These are phyloP conservation scores for Tarsius wallacei DNA, from an alignment of 2,797 vertebrate species.

Conservation along the genomic window DNA sequence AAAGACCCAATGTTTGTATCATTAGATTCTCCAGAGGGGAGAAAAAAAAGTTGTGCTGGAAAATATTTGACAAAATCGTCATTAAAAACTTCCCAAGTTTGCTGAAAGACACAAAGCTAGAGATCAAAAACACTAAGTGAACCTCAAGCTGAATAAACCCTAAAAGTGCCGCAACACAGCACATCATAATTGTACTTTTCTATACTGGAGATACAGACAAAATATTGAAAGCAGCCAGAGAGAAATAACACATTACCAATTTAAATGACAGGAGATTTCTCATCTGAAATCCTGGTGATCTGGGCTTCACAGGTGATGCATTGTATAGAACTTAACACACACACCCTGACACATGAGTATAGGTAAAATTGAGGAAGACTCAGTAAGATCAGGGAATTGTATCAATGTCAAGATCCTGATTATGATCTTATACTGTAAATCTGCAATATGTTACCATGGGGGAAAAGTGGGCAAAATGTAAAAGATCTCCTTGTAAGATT, in stretches of 20 bases:
- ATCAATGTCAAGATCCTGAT: neutral
- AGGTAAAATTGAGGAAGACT: neutral
- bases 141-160: neutral
- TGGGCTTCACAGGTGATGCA: neutral
- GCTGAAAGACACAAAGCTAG: neutral
- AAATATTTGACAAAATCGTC: neutral
- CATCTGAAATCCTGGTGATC: neutral
- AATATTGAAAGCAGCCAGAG: neutral
- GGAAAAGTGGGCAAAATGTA: neutral
- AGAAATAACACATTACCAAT: neutral
- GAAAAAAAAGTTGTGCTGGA: neutral
- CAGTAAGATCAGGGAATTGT: neutral
- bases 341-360: neutral
- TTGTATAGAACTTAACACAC: neutral
- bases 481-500: neutral
- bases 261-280: neutral
- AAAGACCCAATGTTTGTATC: neutral
- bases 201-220: neutral
- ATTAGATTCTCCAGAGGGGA: neutral
- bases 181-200: neutral
- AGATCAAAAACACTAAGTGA: neutral
- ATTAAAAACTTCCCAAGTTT: neutral
- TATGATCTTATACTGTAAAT: neutral
- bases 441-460: neutral
- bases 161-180: neutral